Base-by-base conservation (phyloP, 1,140 invertebrate species). In the Cotesia chilonis region DNA sequence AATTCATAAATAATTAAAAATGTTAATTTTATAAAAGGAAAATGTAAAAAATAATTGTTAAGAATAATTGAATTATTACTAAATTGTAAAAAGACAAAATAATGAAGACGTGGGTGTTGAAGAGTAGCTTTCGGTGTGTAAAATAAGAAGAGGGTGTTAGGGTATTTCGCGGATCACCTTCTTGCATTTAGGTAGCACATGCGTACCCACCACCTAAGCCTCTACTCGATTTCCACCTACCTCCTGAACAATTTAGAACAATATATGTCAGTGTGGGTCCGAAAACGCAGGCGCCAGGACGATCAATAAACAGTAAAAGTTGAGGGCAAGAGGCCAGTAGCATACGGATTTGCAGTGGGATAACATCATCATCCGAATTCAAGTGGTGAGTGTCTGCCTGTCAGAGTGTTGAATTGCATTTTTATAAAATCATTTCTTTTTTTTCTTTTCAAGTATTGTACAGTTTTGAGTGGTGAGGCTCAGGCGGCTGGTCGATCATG, bases 401-500 rank as follows among this genome's bases (percentile, higher is more conserved):
- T 57, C 72, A 73, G 41, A 9, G 41, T 47, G 2, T 47, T 47
- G 41, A 3, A 47, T 47, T 47, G 10, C 10, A 47, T 47, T 47
- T 47, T 10, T 28, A 28, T 28, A 28, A 28, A 28, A 28, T 54
- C 38, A 67, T 67, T 67, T 52, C 55, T 67, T 28, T 1, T 28
- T 28, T 28, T 28, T 47, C 6, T 47, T 47, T 47, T 47, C 6
- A 47, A 47, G 6, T 47, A 47, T 47, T 47, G 41, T 47, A 78
- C 75, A 76, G 76, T 74, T 74, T 79, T 72, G 67, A 78, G 78
- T 76, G 78, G 79, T 74, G 78, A 79, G 76, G 54, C 65, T 67
- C 78, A 76, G 77, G 76, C 78, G 68, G 78, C 77, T 82, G 70
- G 75, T 81, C 79, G 86, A 89, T 82, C 87, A 92, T 92, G 92